These are phyloP conservation scores for Hipparchia sbordonii DNA, from an alignment of 2,888 invertebrate species.

Conservation along the genomic window DNA sequence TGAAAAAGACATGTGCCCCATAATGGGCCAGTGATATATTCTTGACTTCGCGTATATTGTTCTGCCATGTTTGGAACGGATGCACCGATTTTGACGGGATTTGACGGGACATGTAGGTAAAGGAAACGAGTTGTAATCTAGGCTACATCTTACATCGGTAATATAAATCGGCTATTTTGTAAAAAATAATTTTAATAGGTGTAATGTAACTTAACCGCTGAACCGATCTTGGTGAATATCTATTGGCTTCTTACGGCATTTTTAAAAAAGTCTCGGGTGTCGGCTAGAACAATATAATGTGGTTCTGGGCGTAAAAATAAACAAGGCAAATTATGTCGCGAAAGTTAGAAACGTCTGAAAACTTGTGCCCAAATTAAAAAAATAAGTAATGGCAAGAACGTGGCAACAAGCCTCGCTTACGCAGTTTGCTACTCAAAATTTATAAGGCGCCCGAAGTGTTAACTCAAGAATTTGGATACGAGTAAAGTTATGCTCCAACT, in stretches of 20 bases:
- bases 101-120: too few relatives aligned
- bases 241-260: too few relatives aligned
- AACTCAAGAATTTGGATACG: slow-evolving; percentile 32
- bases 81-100: too few relatives aligned
- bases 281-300: background rate
- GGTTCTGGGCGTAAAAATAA: slow-evolving; percentile 4
- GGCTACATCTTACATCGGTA: background rate
- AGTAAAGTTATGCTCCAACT: slow-evolving; percentile 25
- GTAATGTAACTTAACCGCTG: too few relatives aligned
- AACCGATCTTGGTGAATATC: too few relatives aligned
- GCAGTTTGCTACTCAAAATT: slow-evolving; percentile 36
- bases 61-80: too few relatives aligned
- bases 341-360: slow-evolving; percentile 15
- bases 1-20: too few relatives aligned
- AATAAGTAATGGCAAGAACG: slow-evolving; percentile 34
- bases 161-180: background rate
- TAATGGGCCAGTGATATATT: too few relatives aligned
- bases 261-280: too few relatives aligned
- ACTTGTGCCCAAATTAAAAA: slow-evolving; percentile 24
- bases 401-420: slow-evolving; percentile 30
- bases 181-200: background rate
- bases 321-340: slow-evolving; percentile 14
- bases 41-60: too few relatives aligned
- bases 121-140: background rate
- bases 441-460: slow-evolving; percentile 36